A percentile compares a stretch with the other conserved stretches of the same genome.
phyloP scores from a whole-genome alignment of 2,888 invertebrate species.

The Agrochola lychnidis region DNA sequence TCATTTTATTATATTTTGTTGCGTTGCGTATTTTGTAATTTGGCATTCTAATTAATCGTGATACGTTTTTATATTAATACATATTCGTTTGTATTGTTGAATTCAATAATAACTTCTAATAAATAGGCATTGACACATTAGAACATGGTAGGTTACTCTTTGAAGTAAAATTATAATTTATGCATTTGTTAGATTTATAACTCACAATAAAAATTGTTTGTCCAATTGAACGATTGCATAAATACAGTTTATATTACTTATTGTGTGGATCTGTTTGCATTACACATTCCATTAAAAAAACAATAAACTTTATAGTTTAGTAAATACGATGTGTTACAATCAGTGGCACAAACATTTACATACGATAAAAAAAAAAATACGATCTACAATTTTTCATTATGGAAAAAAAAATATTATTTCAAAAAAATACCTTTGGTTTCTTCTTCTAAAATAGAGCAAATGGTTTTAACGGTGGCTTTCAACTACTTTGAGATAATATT shows the following conservation, averaged over 20 bases:
- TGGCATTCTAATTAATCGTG: neutral
- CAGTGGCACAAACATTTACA: neutral
- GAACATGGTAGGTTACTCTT: neutral
- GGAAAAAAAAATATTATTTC: too few species aligned
- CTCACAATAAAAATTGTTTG: conserved; percentile 17
- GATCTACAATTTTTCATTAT: too few species aligned
- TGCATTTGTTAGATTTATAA: conserved; percentile 11
- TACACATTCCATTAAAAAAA: neutral
- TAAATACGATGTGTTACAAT: conserved; percentile 1
- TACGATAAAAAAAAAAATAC: too few species aligned
- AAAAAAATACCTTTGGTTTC: neutral
- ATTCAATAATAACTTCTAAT: neutral
- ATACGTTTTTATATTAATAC: neutral
- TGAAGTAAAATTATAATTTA: neutral
- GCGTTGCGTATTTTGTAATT: conserved; percentile 9
- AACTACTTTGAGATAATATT: neutral
- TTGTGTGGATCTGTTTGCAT: conserved; percentile 9
- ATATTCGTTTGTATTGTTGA: neutral
- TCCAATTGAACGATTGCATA: conserved; percentile 17
- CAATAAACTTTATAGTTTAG: neutral
- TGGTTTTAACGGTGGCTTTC: neutral
- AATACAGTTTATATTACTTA: conserved; percentile 22
- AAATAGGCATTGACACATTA: neutral
- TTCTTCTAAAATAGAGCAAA: neutral
- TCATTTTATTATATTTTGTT: conserved; percentile 3